A percentile compares a stretch with the other conserved stretches of the same genome.
Conservation (phyloP, 2,113 vertebrate genomes). For the Parus major region DNA sequence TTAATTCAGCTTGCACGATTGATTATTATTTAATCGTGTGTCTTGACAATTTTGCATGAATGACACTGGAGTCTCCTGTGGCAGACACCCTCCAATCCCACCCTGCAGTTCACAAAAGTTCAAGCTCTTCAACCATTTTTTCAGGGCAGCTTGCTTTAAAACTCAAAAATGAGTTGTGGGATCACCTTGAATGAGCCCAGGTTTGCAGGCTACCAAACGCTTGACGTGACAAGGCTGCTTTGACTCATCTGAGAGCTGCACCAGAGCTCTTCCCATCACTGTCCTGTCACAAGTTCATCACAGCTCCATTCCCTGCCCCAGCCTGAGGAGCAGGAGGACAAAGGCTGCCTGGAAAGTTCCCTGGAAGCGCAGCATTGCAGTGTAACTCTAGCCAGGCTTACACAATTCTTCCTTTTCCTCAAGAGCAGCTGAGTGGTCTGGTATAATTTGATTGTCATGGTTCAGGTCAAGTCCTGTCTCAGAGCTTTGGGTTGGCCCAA, state of each 20-base stretch:
- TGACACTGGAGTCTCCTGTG: rapidly evolving
- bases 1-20: rapidly evolving
- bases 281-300: neutral
- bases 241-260: neutral
- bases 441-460: neutral
- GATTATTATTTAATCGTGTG: neutral
- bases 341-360: neutral
- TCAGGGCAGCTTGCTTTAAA: neutral
- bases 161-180: neutral
- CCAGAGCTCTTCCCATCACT: neutral
- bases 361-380: neutral
- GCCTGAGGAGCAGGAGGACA: slow-evolving; percentile 15
- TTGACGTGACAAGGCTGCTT: neutral
- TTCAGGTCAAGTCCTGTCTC: neutral
- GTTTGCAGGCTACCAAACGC: neutral
- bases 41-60: neutral
- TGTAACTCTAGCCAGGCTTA: neutral
- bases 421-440: slow-evolving; percentile 12
- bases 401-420: neutral
- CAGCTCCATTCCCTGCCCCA: neutral
- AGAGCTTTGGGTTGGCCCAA: neutral
- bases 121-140: neutral
- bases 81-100: neutral
- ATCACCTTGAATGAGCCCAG: neutral
- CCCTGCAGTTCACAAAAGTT: rapidly evolving